Conservation (phyloP, 2,888 invertebrate genomes). For the Galerucella nymphaeae region DNA sequence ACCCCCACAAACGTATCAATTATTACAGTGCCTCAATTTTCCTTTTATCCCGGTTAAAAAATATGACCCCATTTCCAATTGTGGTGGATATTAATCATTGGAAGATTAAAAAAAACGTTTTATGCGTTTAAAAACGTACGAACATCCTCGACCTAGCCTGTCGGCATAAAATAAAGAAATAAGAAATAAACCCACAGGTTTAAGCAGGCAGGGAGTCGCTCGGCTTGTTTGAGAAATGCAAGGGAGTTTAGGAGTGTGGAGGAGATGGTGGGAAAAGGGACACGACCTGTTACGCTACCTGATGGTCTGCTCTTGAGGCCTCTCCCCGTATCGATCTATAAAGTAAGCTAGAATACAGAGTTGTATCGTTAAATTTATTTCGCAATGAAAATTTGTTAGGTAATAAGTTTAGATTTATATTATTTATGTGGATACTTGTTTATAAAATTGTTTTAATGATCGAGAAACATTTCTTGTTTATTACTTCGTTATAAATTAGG, state of each 20-base stretch:
- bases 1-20: too few relatives aligned
- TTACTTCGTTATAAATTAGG: too few relatives aligned
- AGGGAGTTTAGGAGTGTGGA: constrained; percentile 16
- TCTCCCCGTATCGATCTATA: constrained; percentile 56
- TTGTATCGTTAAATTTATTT: not conserved
- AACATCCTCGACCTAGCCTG: constrained; percentile 18
- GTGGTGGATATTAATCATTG: constrained; percentile 2
- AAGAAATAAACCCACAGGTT: constrained; percentile 27
- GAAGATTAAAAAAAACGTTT: constrained; percentile 4
- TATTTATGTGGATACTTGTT: too few relatives aligned
- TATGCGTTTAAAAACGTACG: not conserved
- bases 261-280: constrained; percentile 36
- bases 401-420: too few relatives aligned
- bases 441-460: too few relatives aligned
- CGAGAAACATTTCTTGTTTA: too few relatives aligned
- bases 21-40: too few relatives aligned
- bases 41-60: too few relatives aligned
- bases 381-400: not conserved
- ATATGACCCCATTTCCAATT: not conserved
- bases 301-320: constrained; percentile 58
- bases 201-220: not conserved
- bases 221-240: constrained; percentile 16
- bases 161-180: constrained; percentile 21
- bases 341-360: constrained; percentile 15
- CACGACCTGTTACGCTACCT: constrained; percentile 57